Evolutionary conservation across 2,797 vertebrate genomes (phyloP).

Genomic region (Hydrocynus forskahlii): DNA sequence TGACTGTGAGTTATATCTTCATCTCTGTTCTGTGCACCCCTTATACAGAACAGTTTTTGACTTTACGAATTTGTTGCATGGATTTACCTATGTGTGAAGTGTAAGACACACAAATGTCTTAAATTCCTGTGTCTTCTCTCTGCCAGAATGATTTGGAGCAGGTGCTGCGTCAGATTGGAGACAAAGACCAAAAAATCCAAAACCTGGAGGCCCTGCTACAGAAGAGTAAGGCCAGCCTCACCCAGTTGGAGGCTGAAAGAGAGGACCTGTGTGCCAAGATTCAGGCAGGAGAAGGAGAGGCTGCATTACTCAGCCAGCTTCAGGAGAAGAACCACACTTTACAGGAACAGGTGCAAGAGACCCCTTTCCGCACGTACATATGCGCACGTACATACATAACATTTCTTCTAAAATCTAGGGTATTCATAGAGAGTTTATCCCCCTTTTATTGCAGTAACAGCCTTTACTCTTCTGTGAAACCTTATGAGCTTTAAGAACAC

Average conservation of each 20-base stretch:
- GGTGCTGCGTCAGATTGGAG: constrained; percentile 96
- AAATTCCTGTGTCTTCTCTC: constrained; percentile 22
- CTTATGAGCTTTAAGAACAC: too few species aligned
- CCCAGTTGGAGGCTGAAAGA: constrained; percentile 91
- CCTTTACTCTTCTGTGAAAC: too few species aligned
- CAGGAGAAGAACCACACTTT: constrained; percentile 95
- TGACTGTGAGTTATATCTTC: too few species aligned
- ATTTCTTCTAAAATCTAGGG: too few species aligned
- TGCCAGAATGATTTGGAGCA: constrained; percentile 96
- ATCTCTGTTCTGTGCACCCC: too few species aligned
- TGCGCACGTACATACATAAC: too few species aligned
- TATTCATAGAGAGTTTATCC: too few species aligned
- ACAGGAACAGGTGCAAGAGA: constrained; percentile 86
- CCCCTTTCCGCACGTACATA: accelerated
- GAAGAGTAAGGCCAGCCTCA: constrained; percentile 94
- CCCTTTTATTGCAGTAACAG: too few species aligned
- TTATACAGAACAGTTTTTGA: too few species aligned
- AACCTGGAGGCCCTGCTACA: constrained; percentile 97
- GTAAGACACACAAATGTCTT: background rate
- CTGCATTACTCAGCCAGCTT: constrained; percentile 92
- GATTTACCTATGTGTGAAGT: too few species aligned
- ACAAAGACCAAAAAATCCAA: constrained; percentile 99
- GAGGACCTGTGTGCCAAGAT: constrained; percentile 97
- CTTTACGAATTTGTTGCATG: too few species aligned
- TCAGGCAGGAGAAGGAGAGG: constrained; percentile 96